A percentile compares a stretch with the other conserved stretches of the same genome.
phyloP scores from a whole-genome alignment of 2,888 invertebrate species.

The Eugnorisma glareosa region DNA sequence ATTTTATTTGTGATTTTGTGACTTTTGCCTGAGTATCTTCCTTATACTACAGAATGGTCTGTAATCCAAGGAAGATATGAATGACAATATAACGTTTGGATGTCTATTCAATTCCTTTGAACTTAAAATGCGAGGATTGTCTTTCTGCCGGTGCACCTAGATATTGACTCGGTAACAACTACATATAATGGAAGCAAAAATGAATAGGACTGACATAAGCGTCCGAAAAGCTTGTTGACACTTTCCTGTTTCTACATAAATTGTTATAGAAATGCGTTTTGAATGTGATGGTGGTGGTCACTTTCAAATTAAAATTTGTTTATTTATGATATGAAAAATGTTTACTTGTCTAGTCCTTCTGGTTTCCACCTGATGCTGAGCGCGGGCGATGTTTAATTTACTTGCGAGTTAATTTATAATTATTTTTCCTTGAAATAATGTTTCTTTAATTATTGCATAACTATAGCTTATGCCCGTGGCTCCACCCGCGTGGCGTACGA shows the following conservation, averaged over 20 bases:
- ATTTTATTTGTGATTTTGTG: no score
- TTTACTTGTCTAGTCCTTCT: background rate
- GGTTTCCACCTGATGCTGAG: background rate
- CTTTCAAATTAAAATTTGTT: no score
- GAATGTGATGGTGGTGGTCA: no score
- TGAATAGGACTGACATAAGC: background rate
- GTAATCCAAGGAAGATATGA: background rate
- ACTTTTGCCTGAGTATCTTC: background rate
- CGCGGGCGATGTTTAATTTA: background rate
- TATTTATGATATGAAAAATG: no score
- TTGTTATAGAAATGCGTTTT: background rate
- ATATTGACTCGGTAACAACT: background rate
- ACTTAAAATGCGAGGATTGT: background rate
- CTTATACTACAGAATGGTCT: no score
- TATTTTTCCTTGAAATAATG: background rate
- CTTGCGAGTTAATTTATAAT: background rate
- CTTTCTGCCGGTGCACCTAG: background rate
- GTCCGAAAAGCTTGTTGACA: background rate
- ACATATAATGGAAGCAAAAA: background rate
- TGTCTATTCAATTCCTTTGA: background rate
- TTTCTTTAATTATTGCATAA: no score
- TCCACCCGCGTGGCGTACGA: no score
- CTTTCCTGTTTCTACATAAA: background rate
- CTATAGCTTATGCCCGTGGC: no score
- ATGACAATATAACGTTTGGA: background rate